Conservation (phyloP, 2,113 vertebrate genomes). For the Cranoglanis bouderius region DNA sequence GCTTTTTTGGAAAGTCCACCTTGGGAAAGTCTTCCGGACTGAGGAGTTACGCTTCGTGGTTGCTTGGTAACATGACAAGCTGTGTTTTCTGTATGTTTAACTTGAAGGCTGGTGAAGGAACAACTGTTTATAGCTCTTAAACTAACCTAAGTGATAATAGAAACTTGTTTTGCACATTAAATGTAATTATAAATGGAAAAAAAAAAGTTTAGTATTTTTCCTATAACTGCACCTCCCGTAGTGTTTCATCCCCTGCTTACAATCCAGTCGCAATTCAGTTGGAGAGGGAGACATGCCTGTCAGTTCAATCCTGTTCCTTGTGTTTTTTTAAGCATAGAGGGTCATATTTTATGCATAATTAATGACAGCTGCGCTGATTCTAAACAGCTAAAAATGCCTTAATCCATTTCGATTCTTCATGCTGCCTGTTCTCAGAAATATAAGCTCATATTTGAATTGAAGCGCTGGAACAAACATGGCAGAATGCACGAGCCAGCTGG, state of each 20-base stretch:
- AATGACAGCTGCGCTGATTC: constrained; percentile 45
- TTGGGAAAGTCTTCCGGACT: neutral
- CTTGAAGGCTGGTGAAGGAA: neutral
- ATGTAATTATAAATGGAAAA: neutral
- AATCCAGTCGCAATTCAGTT: constrained; percentile 55
- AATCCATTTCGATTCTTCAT: constrained; percentile 55
- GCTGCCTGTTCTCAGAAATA: constrained; percentile 51
- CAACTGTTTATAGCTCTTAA: neutral
- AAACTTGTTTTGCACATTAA: neutral
- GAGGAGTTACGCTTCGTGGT: neutral
- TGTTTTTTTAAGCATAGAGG: constrained; percentile 62
- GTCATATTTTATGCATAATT: constrained; percentile 64
- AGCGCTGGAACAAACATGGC: constrained; percentile 58
- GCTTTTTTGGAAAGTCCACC: neutral
- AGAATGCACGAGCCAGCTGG: constrained; percentile 55
- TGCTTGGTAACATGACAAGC: neutral
- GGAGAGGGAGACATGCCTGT: constrained; percentile 42
- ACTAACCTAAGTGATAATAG: neutral
- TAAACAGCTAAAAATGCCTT: constrained; percentile 29
- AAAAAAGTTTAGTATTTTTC: neutral
- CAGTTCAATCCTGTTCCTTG: constrained; percentile 44
- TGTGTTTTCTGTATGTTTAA: neutral
- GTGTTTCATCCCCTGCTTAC: neutral
- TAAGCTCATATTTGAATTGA: constrained; percentile 53
- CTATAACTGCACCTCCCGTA: neutral